A percentile compares a stretch with the other conserved stretches of the same genome.
These are phyloP conservation scores for Rhamphomyia laevipes DNA, from an alignment of 2,888 invertebrate species.

Conservation along the genomic window DNA sequence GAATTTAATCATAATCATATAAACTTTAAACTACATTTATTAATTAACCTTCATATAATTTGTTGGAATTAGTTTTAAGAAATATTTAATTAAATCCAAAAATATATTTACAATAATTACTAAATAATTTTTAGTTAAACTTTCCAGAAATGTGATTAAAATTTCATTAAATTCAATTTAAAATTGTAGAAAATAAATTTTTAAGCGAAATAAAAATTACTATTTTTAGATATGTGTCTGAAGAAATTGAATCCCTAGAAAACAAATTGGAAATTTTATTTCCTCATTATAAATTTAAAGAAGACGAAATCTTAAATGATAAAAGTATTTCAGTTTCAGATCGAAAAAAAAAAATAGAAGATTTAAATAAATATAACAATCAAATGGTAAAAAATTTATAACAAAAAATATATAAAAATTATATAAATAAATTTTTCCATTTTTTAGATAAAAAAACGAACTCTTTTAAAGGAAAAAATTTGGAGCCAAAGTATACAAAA, in stretches of 20 bases:
- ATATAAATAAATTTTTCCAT: not conserved
- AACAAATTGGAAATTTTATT: constrained; percentile 7
- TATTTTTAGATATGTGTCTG: constrained; percentile 8
- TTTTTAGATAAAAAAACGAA: constrained; percentile 15
- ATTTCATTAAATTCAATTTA: too few relatives aligned
- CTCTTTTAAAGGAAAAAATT: constrained; percentile 20
- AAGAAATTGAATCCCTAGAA: constrained; percentile 4
- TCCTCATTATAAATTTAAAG: not conserved
- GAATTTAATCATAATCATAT: too few relatives aligned
- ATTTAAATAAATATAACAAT: not conserved
- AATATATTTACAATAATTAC: too few relatives aligned
- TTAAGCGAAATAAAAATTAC: too few relatives aligned
- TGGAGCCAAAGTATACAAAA: constrained; percentile 31
- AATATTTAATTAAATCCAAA: too few relatives aligned
- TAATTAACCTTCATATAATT: too few relatives aligned
- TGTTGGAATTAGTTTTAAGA: too few relatives aligned
- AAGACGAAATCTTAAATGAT: not conserved
- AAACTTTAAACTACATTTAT: too few relatives aligned
- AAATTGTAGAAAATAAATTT: too few relatives aligned
- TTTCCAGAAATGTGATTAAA: too few relatives aligned
- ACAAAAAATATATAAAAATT: constrained; percentile 6
- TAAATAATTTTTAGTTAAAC: too few relatives aligned
- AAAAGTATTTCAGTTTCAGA: not conserved
- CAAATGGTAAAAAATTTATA: constrained; percentile 5
- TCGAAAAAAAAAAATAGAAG: not conserved